A percentile compares a stretch with the other conserved stretches of the same genome.
Evolutionary conservation across 2,797 vertebrate genomes (phyloP).

Genomic region (Cuculus canorus): DNA sequence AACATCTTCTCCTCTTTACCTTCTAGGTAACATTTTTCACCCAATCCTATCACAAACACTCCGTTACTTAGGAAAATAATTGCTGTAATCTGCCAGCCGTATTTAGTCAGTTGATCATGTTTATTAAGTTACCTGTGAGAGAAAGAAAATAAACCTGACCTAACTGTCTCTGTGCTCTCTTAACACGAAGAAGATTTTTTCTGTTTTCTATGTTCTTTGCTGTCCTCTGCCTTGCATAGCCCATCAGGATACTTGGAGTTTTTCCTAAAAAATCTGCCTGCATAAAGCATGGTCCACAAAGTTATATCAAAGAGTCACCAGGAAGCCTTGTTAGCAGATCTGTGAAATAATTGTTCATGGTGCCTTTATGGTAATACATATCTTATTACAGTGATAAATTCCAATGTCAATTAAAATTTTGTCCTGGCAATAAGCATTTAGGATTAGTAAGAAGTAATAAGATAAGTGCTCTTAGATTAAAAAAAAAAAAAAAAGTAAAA

Average conservation of each 20-base stretch:
- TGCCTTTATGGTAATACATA: neutral
- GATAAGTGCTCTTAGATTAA: neutral
- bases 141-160: neutral
- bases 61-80: neutral
- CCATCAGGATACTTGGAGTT: neutral
- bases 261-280: neutral
- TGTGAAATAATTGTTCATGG: neutral
- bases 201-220: neutral
- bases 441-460: neutral
- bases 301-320: neutral
- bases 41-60: neutral
- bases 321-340: neutral
- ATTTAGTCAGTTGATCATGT: neutral
- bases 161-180: neutral
- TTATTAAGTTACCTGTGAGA: neutral
- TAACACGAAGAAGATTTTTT: neutral
- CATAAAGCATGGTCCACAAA: neutral
- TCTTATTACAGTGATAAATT: neutral
- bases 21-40: neutral
- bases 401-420: neutral
- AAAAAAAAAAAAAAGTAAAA: neutral
- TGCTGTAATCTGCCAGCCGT: neutral
- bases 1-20: neutral
- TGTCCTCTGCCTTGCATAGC: neutral
- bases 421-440: neutral